These are phyloP conservation scores for Norana najaformis DNA, from an alignment of 2,888 invertebrate species.

Conservation along the genomic window DNA sequence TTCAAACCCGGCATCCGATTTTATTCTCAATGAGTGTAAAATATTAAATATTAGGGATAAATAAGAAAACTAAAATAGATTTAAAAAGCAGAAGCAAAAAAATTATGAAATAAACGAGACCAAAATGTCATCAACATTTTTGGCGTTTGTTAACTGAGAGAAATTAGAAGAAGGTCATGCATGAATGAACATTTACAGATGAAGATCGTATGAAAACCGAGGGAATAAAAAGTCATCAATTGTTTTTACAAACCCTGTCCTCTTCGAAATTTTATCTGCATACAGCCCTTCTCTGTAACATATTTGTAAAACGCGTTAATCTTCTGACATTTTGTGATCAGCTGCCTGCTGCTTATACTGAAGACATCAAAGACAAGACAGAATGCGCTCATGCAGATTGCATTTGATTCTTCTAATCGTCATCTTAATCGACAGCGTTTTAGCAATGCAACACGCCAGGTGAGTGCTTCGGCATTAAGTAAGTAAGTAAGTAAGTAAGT, in stretches of 20 bases:
- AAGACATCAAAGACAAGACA: background rate
- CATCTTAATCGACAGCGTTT: background rate
- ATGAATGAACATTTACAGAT: too few species aligned
- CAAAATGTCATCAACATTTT: too few species aligned
- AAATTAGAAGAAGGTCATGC: background rate
- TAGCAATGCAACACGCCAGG: background rate
- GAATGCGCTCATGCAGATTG: background rate
- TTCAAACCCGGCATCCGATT: background rate
- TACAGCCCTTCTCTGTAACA: background rate
- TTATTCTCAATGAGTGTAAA: too few species aligned
- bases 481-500: too few species aligned
- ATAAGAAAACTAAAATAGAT: too few species aligned
- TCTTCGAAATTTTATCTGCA: background rate
- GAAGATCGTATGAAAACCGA: background rate
- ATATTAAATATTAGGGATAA: too few species aligned
- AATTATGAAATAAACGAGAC: background rate
- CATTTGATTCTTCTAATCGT: background rate
- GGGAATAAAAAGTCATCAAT: too few species aligned
- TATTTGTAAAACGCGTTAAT: background rate
- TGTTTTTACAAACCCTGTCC: background rate
- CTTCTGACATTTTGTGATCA: background rate
- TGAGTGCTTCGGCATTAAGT: too few species aligned
- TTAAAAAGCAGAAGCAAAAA: background rate
- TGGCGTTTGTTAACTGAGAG: background rate
- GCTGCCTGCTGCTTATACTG: background rate